Base-by-base conservation (phyloP, 2,888 invertebrate genomes). In the Palloptera scutellata region DNA sequence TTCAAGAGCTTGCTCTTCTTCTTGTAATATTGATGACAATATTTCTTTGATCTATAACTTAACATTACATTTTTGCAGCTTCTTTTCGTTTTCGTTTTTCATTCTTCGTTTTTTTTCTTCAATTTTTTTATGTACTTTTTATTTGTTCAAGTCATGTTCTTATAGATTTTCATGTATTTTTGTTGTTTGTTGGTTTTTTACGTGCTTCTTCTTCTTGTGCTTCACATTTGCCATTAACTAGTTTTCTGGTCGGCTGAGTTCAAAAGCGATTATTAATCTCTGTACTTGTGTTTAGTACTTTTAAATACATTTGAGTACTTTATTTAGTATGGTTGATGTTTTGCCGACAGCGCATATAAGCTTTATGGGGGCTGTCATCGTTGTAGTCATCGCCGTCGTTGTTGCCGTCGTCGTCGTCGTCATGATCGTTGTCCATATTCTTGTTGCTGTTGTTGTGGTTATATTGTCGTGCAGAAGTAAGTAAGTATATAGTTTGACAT, bases 201-300 rank as follows among this genome's bases (percentile, higher is more conserved):
- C 15, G 53, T 19, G 53, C 15, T 53, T 19, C 11, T 11, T 65
- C 71, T 63, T 70, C 15, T 53, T 19, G 5, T 11, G 63, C 71
- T 63, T 70, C 67, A 57, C 68, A 70, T 73, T 74, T 72, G 72
- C 74, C 72, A 78, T 79, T 77, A 81, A 81, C 78, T 77, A 78
- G 79, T 82, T 80, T 80, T 79, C 79, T 80, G 79, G 80, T 80
- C 81, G 81, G 81, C 76, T 75, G 79, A 82, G 76, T 81, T 82
- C 82, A 81, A 82, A 81, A 78, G 76, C 80, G 75, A 78, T 82
- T 81, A 80, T 78, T 81, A 82, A 81, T 80, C 80, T 79, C 73
- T 77, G 78, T 79, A 79, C 77, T 79, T 77, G 77, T 76, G 76
- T 76, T 78, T 79, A 77, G 77, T 78, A 76, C 76, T 78, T 81